These are phyloP conservation scores for Augiades crinisus DNA, from an alignment of 2,888 invertebrate species.

Conservation along the genomic window DNA sequence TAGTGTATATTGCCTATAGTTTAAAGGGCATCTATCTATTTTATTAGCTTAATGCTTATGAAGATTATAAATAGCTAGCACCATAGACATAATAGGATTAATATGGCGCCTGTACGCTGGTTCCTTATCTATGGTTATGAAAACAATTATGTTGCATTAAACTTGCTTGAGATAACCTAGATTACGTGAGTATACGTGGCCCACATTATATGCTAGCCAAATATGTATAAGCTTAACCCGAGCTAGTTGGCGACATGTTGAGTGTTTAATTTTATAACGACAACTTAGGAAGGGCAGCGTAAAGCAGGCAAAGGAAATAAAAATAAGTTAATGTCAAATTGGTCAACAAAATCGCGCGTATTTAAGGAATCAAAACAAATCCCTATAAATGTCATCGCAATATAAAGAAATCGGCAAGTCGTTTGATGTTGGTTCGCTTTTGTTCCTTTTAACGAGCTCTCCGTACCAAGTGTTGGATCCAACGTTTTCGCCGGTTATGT, in stretches of 20 bases:
- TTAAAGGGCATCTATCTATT: too few species aligned
- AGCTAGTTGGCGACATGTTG: too few species aligned
- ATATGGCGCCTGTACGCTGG: background rate
- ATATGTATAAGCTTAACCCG: too few species aligned
- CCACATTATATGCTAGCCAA: too few species aligned
- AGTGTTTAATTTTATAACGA: too few species aligned
- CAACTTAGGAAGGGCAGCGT: too few species aligned
- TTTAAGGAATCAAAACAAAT: background rate
- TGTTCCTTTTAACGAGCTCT: constrained; percentile 65
- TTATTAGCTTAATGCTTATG: too few species aligned
- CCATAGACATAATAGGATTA: too few species aligned
- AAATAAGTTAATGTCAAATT: too few species aligned
- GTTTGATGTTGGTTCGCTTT: constrained; percentile 63
- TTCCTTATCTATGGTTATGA: constrained; percentile 6
- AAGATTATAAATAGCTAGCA: too few species aligned
- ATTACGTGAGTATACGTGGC: background rate
- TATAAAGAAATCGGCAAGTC: constrained; percentile 52
- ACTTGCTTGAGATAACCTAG: constrained; percentile 1
- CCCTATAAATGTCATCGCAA: constrained; percentile 49
- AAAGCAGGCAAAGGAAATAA: too few species aligned
- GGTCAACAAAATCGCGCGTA: background rate
- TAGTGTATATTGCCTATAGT: too few species aligned
- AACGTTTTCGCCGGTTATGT: background rate
- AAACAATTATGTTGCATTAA: constrained; percentile 12
- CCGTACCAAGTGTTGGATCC: constrained; percentile 52